Base-by-base conservation (phyloP, 2,797 vertebrate genomes). In the Distichodus sexfasciatus region DNA sequence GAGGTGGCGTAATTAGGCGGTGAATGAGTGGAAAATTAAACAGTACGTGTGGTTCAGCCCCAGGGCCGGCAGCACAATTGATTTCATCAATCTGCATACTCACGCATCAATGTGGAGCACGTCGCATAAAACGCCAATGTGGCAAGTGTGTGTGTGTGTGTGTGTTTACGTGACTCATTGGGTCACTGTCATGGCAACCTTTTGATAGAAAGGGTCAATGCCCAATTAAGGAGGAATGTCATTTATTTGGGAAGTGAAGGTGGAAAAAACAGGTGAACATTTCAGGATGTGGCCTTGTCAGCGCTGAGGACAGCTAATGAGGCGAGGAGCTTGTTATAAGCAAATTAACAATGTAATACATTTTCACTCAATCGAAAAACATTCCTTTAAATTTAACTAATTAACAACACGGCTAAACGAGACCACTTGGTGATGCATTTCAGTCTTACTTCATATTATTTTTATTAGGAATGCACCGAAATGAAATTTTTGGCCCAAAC, bases 1-100 rank as follows among this genome's bases (percentile, higher is more conserved):
- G 54, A 23, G 10, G 33, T 57, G 17, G 33, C 3, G 19, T 38
- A 35, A 55, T 55, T 55, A 50, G 47, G 47, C 47, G n/a, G 33
- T 29, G 63, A 48, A 72, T 24, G 44, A 46, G 44, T 58, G 61
- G 44, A 50, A 66, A 66, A 72, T 51, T 21, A 72, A 59, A 62
- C 44, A 38, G 50, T 7, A 10, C 23, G 28, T 54, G 68, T 26
- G 38, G 43, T 54, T 28, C 47, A 23, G 33, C 24, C 61, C 43
- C 21, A 2, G 31, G 60, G 31, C 68, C 40, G 8, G 33, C 51
- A 12, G 7, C 9, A 10, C 47, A 53, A 61, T n/a, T 53, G 47
- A 70, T 70, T 70, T 62, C 9, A 64, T 55, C 43, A 31, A 48
- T 40, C 40, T 71, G 60, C 23, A 38, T 63, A 31, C 7, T 64